Evolutionary conservation across 1,140 invertebrate species (phyloP), one percentile per base, ranked within the genome.

Genomic region (Bursaphelenchus mucronatus): DNA sequence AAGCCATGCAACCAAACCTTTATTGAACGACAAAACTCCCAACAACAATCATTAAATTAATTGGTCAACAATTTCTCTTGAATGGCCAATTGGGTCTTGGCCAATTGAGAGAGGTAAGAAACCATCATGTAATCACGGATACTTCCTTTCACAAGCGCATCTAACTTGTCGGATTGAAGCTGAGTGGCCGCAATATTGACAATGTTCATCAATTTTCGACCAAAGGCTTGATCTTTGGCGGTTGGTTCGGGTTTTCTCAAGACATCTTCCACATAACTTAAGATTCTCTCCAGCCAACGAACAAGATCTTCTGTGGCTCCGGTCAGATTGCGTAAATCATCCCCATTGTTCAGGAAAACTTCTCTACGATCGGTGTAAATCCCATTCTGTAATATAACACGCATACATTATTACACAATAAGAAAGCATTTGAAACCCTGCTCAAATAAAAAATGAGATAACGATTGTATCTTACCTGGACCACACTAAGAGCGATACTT

Each of bases 41-140:
- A 59, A 61, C 58, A 61, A 61, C 58, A 55, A 55, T 15, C 59
- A 21, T 59, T 47, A 19, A 50, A 59, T 67, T 45, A 57, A 8
- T 55, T 71, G 17, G 45, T 61, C n/a, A 75, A 61, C 50, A 79
- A 63, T 59, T 68, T 74, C 46, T 79, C 77, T 64, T 79, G 76
- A 13, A 79, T 47, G 8, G 71, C 54, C 47, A 79, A 69, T 50
- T 79, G 78, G 13, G 77, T 81, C 50, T 79, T 81, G 15, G 75
- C 66, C 67, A 79, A 51, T 47, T 70, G 70, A 13, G 77, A 67
- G 17, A 79, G 61, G 55, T 80, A 79, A 6, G 78, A 78, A 63
- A 79, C 69, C 77, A 79, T 79, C 49, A 77, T 71, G 59, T 78
- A 80, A 56, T 79, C 76, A 41, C 76, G 65, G n/a, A 80, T 21